Conservation (phyloP, 2,113 vertebrate genomes). For the Sterna hirundo region DNA sequence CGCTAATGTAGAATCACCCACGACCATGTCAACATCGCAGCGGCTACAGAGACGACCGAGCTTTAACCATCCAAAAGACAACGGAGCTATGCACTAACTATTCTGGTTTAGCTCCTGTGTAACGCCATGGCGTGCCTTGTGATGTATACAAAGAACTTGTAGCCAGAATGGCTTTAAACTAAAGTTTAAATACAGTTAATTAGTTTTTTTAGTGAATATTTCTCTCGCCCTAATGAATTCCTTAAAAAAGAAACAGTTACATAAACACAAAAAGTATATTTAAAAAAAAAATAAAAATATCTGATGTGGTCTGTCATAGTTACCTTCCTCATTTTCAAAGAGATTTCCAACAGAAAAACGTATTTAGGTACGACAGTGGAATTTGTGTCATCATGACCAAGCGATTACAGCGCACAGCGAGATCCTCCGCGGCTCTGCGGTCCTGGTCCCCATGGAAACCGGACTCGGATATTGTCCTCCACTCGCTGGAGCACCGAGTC, state of each 20-base stretch:
- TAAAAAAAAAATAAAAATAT: not conserved
- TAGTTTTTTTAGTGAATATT: not conserved
- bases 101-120: not conserved
- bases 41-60: not conserved
- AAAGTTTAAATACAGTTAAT: not conserved
- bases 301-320: not conserved
- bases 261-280: not conserved
- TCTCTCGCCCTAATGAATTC: not conserved
- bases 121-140: not conserved
- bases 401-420: conserved; percentile 67
- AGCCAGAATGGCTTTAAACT: not conserved
- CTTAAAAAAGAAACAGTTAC: not conserved
- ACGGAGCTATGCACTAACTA: not conserved
- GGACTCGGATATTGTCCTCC: conserved; percentile 80
- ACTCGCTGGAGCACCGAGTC: conserved; percentile 79
- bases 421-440: conserved; percentile 75
- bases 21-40: not conserved
- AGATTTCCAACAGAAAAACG: conserved; percentile 39
- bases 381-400: conserved; percentile 78
- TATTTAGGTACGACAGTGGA: conserved; percentile 67
- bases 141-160: not conserved
- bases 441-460: conserved; percentile 90
- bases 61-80: not conserved
- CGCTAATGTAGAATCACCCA: not conserved
- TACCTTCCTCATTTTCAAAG: conserved; percentile 10